A percentile compares a stretch with the other conserved stretches of the same genome.
These are phyloP conservation scores for Gyrodactylus bullatarudis DNA, from an alignment of 1,140 invertebrate genomes.

Conservation along the genomic window DNA sequence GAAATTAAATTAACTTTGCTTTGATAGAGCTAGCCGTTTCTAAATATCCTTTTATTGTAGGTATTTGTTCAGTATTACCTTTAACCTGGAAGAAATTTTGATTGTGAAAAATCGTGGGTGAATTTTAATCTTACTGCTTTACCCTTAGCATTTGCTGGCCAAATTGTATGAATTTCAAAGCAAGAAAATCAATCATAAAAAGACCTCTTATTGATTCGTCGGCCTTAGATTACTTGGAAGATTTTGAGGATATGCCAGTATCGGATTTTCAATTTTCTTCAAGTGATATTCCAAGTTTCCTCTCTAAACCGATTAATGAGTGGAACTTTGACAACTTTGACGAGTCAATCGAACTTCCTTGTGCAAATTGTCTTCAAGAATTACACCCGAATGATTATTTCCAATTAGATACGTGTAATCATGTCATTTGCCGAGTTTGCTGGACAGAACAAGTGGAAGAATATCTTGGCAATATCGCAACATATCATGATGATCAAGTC, in stretches of 20 bases:
- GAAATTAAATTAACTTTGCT: too few relatives aligned
- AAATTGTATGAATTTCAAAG: not conserved
- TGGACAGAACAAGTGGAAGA: not conserved
- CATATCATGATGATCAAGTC: not conserved
- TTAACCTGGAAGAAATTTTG: too few relatives aligned
- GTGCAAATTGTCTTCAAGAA: not conserved
- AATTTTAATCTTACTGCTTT: too few relatives aligned
- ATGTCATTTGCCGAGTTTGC: not conserved
- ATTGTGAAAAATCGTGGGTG: too few relatives aligned
- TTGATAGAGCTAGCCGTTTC: too few relatives aligned
- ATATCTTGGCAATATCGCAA: not conserved
- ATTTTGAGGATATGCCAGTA: not conserved
- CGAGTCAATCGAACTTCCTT: not conserved
- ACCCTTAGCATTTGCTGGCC: not conserved
- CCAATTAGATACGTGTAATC: not conserved
- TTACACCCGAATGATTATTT: not conserved
- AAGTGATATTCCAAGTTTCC: not conserved
- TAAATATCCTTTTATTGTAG: too few relatives aligned
- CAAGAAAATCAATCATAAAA: not conserved
- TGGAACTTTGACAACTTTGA: not conserved
- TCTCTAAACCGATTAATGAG: not conserved
- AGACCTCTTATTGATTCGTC: not conserved
- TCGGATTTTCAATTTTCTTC: not conserved
- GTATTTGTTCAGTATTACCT: too few relatives aligned
- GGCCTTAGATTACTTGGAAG: not conserved